Evolutionary conservation across 2,797 vertebrate genomes (phyloP), one percentile per base, ranked within the genome.

Genomic region (Sibirionetta formosa): DNA sequence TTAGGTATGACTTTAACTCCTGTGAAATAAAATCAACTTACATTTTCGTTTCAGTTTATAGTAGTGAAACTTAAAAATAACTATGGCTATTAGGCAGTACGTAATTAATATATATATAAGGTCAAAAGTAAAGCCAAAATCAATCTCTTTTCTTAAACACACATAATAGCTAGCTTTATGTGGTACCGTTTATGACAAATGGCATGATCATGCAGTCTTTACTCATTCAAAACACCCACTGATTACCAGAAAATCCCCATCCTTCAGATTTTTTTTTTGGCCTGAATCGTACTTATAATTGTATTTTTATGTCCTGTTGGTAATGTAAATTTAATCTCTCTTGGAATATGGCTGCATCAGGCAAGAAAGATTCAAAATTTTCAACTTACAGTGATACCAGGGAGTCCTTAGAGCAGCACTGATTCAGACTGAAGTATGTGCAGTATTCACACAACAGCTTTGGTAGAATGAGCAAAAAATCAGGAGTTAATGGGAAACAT

Each of bases 401-500:
- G 68, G 84, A 86, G 29, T 64, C 71, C 84, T 95, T 64, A 68
- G 9, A 94, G 65, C 54, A 89, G 36, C 26, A 48, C 31, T 77
- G 88, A 94, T 71, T 83, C 23, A 73, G 87, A 42, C 81, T 87
- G 51, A 27, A 90, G 78, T 36, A 73, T 63, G 87, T 81, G 84
- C 92, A n/a, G 11, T 73, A 46, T 95, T 97, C 91, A 95, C 91
- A 96, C 83, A 95, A 95, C 94, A 97, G 94, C 84, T 96, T 96
- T 92, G 86, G 97, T 96, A 93, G 93, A 97, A 97, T 76, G 94
- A 97, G 90, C 89, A 98, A 97, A 98, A 98, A 90, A 76, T 93
- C 96, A 91, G 94, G 85, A 97, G 80, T 83, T 98, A 98, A 98
- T 97, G 92, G 93, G 95, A 98, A 97, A 97, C 98, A 98, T 96